Conservation (phyloP, 2,113 vertebrate species). For the Pluvialis apricaria region DNA sequence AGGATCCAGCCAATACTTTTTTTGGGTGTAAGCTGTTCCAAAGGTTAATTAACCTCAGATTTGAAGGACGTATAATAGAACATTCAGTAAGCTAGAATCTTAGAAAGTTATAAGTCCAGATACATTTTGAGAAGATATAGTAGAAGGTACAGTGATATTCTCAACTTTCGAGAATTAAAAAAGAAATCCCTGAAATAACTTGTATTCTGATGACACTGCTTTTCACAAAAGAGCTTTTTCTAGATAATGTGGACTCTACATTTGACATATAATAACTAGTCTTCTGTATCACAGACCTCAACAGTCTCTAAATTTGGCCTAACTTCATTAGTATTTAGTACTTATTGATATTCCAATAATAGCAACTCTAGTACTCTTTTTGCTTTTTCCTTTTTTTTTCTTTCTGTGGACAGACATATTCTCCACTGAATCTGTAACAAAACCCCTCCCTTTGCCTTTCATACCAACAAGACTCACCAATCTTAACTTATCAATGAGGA, state of each 20-base stretch:
- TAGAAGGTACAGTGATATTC: background rate
- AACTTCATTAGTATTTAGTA: background rate
- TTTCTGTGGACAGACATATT: background rate
- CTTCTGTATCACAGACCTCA: background rate
- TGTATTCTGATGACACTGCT: background rate
- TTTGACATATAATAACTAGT: background rate
- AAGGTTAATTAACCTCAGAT: background rate
- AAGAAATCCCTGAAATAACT: background rate
- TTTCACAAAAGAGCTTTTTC: background rate
- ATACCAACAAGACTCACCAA: background rate
- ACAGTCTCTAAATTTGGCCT: background rate
- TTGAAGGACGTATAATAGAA: background rate
- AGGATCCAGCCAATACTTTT: accelerated
- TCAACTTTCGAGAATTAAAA: background rate
- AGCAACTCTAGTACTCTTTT: background rate
- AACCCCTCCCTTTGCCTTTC: background rate
- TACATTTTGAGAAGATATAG: background rate
- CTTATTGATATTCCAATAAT: background rate
- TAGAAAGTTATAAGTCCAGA: background rate
- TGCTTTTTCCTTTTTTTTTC: background rate
- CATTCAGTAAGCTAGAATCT: background rate
- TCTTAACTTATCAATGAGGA: background rate
- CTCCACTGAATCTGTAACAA: background rate
- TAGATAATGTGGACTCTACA: background rate
- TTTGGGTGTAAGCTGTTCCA: background rate